Evolutionary conservation across 2,888 invertebrate species (phyloP).

Genomic region (Imbricaverruca yamaguchii): DNA sequence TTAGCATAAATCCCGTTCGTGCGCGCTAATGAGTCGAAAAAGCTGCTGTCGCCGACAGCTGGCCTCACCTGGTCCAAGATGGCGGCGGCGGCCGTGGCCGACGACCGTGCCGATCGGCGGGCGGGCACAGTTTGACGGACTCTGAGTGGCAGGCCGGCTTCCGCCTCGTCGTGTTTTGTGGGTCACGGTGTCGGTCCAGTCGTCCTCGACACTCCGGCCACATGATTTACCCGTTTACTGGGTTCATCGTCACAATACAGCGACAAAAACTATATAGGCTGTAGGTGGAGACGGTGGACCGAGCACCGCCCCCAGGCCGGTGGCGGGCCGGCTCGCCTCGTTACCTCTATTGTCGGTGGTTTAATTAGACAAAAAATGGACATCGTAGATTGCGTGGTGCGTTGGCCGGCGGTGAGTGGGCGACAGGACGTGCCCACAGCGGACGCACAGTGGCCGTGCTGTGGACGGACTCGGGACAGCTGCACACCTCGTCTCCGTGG

Average conservation of each 20-base stretch:
- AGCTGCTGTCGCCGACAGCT: not conserved
- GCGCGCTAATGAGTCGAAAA: conserved; percentile 4
- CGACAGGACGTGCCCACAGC: not conserved
- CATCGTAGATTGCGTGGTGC: not conserved
- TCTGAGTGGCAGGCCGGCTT: too few relatives aligned
- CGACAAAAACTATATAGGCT: not conserved
- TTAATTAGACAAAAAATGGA: not conserved
- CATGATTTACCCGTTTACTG: conserved; percentile 9
- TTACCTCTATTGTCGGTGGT: not conserved
- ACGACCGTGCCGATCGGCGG: not conserved
- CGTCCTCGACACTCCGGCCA: not conserved
- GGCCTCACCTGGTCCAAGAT: conserved; percentile 4
- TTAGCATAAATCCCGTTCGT: not conserved
- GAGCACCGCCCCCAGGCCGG: not conserved
- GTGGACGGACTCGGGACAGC: too few relatives aligned
- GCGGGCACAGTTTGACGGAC: not conserved
- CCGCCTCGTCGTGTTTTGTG: not conserved
- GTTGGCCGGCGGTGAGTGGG: not conserved
- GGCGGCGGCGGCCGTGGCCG: conserved; percentile 4
- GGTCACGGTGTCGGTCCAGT: not conserved
- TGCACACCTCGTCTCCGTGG: too few relatives aligned
- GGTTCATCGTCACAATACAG: not conserved
- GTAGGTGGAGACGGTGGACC: not conserved
- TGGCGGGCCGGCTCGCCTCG: not conserved
- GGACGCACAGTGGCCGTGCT: too few relatives aligned